Evolutionary conservation across 2,113 vertebrate species (phyloP).

Genomic region (Tonatia bakeri): DNA sequence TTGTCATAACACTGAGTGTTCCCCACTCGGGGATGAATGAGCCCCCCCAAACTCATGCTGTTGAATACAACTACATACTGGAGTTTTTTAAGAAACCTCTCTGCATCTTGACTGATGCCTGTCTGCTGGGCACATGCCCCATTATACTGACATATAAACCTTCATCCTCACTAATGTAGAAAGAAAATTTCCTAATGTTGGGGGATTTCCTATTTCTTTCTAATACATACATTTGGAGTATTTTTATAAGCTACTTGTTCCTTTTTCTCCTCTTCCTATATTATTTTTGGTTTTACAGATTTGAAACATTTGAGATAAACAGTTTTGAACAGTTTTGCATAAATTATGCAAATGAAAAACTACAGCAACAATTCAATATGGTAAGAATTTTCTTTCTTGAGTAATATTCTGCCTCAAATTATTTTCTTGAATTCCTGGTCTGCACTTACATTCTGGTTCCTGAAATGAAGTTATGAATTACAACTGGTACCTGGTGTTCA

Average conservation of each 20-base stretch:
- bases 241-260: slow-evolving; percentile 12
- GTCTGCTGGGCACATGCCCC: not conserved
- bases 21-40: not conserved
- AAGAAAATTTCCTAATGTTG: not conserved
- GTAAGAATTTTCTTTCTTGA: slow-evolving; percentile 84
- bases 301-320: slow-evolving; percentile 99
- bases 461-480: slow-evolving; percentile 68
- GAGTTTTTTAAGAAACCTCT: not conserved
- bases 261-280: not conserved
- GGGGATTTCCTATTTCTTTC: slow-evolving; percentile 1
- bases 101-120: not conserved
- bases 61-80: not conserved
- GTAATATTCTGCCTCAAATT: slow-evolving; percentile 61
- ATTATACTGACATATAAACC: not conserved
- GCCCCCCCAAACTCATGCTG: not conserved
- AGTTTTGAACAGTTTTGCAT: slow-evolving; percentile 99
- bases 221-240: slow-evolving; percentile 14
- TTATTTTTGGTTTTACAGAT: slow-evolving; percentile 82
- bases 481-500: slow-evolving; percentile 13
- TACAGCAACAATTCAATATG: slow-evolving; percentile 99
- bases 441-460: slow-evolving; percentile 61
- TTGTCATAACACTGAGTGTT: not conserved
- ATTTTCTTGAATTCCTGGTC: slow-evolving; percentile 56
- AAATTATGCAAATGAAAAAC: slow-evolving; percentile 99
- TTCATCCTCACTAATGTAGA: not conserved